Evolutionary conservation across 2,113 vertebrate genomes (phyloP).

Genomic region (Colistium nudipinnis): DNA sequence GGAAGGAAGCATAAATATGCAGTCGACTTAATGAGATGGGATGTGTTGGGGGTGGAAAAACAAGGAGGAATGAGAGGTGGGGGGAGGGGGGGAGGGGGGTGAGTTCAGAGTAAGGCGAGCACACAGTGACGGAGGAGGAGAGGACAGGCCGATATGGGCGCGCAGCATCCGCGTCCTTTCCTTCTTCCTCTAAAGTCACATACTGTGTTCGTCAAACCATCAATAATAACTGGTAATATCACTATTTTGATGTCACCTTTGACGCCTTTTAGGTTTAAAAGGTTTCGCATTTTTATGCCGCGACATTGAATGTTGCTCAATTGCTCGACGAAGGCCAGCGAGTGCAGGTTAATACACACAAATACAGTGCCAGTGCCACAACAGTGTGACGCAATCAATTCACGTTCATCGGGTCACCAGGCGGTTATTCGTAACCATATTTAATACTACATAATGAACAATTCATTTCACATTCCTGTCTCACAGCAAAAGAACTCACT

Average conservation of each 20-base stretch:
- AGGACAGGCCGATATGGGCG: not conserved
- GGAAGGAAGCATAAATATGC: conserved; percentile 4
- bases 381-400: not conserved
- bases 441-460: not conserved
- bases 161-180: not conserved
- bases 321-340: not conserved
- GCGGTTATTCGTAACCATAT: not conserved
- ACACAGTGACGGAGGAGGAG: conserved; percentile 16
- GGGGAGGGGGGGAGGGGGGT: conserved; percentile 13
- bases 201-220: conserved; percentile 1
- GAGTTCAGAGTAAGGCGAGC: conserved; percentile 13
- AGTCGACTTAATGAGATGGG: conserved; percentile 15
- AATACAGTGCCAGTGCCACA: not conserved
- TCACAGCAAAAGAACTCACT: not conserved
- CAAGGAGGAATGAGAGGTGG: not conserved
- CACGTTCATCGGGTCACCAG: not conserved
- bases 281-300: not conserved
- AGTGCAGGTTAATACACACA: too few species aligned
- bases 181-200: not conserved
- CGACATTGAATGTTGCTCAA: not conserved
- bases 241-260: not conserved
- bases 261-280: conserved; percentile 8
- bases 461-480: too few species aligned
- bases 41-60: conserved; percentile 17
- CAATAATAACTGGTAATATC: not conserved